phyloP scores from a whole-genome alignment of 2,113 vertebrate genomes.

The Notiomystis cincta region DNA sequence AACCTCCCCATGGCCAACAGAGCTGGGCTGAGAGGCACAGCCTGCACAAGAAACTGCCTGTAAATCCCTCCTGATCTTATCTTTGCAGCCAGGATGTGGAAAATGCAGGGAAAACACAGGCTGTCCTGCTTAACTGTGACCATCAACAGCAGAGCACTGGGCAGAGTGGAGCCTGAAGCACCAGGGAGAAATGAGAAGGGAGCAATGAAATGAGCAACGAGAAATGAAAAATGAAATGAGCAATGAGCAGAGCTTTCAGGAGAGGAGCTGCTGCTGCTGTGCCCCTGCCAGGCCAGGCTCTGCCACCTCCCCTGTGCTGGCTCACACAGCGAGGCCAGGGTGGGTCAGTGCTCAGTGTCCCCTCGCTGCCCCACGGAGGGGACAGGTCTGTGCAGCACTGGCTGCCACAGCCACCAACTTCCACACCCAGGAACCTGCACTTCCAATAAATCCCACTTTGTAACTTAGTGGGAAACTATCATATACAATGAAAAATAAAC shows the following conservation, averaged over 20 bases:
- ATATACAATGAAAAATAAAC: neutral
- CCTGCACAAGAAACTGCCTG: neutral
- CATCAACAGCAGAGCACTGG: neutral
- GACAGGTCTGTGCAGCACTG: neutral
- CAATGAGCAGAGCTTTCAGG: no score
- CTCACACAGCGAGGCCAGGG: no score
- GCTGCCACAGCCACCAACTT: neutral
- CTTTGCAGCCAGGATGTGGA: neutral
- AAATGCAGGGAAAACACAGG: neutral
- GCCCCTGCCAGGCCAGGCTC: neutral
- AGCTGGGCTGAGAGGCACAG: neutral
- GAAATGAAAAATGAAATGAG: no score
- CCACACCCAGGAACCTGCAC: neutral
- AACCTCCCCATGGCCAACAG: neutral
- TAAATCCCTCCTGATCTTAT: neutral
- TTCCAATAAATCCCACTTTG: rapidly evolving
- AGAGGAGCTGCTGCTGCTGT: neutral
- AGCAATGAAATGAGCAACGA: no score
- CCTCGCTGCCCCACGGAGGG: neutral
- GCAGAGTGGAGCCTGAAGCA: neutral
- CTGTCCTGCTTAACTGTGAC: neutral
- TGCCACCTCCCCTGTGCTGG: neutral
- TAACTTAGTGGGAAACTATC: neutral
- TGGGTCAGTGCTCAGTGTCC: no score
- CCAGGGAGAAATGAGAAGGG: no score